Evolutionary conservation across 2,888 invertebrate species (phyloP), one percentile per base, ranked within the genome.

Genomic region (Hipparchia sbordonii): DNA sequence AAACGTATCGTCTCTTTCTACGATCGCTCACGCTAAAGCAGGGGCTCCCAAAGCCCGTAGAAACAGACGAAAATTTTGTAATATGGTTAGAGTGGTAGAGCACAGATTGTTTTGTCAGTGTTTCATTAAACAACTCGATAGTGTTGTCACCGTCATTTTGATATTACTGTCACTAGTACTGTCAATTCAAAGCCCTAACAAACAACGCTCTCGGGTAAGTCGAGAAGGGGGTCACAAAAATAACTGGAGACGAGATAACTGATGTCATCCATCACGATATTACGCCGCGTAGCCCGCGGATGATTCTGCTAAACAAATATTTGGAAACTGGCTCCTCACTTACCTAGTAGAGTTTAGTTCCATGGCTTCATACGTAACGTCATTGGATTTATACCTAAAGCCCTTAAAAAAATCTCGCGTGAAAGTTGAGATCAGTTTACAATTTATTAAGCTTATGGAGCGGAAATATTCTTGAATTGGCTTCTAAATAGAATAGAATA

Each of bases 281-380:
- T 89, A 88, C 87, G 82, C 77, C 82, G 85, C 82, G 85, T 86
- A 83, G 83, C 85, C 84, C 84, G 84, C 84, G 87, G 89, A 89
- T 89, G 87, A 88, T 87, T 90, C 89, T 87, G 80, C 86, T 85
- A 83, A 82, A 85, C 89, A 89, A 91, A 91, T 91, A 90, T 91
- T 91, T 91, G 90, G 79, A 76, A 80, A 84, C 84, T 12, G 85
- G 83, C 86, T 86, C 88, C 87, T 85, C 87, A 73, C 72, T 83
- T 78, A 73, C 72, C 83, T 78, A 77, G 63, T 67, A n/a, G 72
- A 46, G 57, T 62, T 71, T 74, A 77, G 73, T 45, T 78, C 77
- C 89, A 74, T 77, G 87, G 79, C 79, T 70, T 0, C 12, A 23
- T 12, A 12, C 56, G 39, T 48, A 7, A 67, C 62, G 57, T 12